These are phyloP conservation scores for Lissocephala sabroskyi DNA, from an alignment of 2,888 invertebrate genomes.

Conservation along the genomic window DNA sequence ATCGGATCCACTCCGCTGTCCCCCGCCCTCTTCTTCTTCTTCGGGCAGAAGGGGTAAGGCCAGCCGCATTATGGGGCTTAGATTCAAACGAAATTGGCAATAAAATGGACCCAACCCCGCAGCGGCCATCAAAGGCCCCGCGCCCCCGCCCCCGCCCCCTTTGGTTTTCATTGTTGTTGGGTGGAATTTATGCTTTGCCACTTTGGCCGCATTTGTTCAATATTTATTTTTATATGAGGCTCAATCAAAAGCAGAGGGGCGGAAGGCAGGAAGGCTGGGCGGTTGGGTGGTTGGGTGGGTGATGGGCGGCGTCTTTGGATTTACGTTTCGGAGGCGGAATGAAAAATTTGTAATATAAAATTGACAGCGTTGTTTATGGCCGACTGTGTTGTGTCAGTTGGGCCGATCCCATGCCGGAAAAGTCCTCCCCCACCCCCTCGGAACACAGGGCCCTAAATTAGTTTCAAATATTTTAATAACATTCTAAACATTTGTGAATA, in stretches of 20 bases:
- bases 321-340: too few species aligned
- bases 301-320: too few species aligned
- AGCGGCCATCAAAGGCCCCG: constrained; percentile 48
- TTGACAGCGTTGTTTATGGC: constrained; percentile 45
- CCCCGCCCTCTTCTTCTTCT: constrained; percentile 19
- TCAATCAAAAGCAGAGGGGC: constrained; percentile 28
- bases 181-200: constrained; percentile 44
- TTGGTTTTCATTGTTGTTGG: constrained; percentile 6
- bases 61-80: constrained; percentile 35
- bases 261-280: constrained; percentile 23
- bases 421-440: neutral
- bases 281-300: constrained; percentile 29
- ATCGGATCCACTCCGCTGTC: too few species aligned
- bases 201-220: constrained; percentile 54
- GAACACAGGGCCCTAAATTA: constrained; percentile 41
- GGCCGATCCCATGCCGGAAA: constrained; percentile 24
- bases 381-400: neutral
- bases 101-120: constrained; percentile 56
- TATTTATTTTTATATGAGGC: constrained; percentile 48
- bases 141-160: constrained; percentile 22
- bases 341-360: constrained; percentile 16
- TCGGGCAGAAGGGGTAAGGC: neutral
- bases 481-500: constrained; percentile 67
- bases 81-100: constrained; percentile 55
- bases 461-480: constrained; percentile 67